A percentile compares a stretch with the other conserved stretches of the same genome.
Evolutionary conservation across 53 echinoderm and acorn worm species (phyloP).

Genomic region (Holothuria leucospilota): DNA sequence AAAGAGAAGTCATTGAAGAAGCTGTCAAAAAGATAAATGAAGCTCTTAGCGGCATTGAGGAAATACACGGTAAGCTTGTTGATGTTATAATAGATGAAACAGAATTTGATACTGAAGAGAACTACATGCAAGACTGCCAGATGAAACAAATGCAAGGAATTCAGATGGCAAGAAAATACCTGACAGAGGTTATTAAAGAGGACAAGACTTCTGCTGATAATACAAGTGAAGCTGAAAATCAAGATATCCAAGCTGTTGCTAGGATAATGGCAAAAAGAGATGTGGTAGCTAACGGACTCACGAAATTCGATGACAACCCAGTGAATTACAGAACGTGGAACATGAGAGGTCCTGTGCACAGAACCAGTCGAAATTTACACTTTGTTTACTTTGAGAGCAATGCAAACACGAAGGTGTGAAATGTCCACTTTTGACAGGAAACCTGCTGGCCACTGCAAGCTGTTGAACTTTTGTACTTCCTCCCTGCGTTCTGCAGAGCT

Average conservation of each 20-base stretch:
- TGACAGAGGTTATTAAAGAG: neutral
- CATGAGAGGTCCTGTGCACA: too few species aligned
- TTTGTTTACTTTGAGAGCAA: too few species aligned
- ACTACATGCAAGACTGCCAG: too few species aligned
- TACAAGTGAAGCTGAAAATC: too few species aligned
- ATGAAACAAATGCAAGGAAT: neutral
- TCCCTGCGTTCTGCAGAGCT: too few species aligned
- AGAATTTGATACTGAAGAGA: too few species aligned
- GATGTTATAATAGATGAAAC: neutral
- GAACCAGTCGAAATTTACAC: too few species aligned
- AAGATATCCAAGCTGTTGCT: neutral
- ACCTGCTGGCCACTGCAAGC: too few species aligned
- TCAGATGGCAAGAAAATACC: constrained; percentile 2
- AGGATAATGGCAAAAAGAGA: neutral
- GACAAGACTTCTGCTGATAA: neutral
- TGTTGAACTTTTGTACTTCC: too few species aligned
- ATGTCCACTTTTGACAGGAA: too few species aligned
- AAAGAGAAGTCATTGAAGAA: neutral
- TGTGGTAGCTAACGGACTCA: constrained; percentile 9
- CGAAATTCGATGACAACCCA: constrained; percentile 27
- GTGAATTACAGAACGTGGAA: constrained; percentile 33
- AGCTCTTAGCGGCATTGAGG: neutral
- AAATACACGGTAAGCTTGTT: neutral
- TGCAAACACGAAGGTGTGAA: too few species aligned
- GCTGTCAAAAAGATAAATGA: neutral